Evolutionary conservation across 2,888 invertebrate species (phyloP).

Genomic region (Polia nebulosa): DNA sequence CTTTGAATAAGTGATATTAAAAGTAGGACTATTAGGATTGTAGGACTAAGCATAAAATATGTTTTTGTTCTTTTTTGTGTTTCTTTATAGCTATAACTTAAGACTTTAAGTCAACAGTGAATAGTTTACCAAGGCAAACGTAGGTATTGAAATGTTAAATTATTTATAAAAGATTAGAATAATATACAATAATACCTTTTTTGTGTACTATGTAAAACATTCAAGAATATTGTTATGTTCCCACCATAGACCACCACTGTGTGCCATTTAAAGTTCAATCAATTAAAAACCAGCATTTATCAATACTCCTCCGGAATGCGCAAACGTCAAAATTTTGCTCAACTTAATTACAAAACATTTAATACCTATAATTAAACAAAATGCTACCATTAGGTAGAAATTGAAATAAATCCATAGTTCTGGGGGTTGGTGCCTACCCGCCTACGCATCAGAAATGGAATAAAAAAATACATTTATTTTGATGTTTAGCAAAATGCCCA

Average conservation of each 20-base stretch:
- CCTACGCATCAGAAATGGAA: conserved; percentile 69
- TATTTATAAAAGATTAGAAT: too few species aligned
- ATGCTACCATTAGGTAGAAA: conserved; percentile 75
- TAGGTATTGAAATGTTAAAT: too few species aligned
- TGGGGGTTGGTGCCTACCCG: conserved; percentile 77
- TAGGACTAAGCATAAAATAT: too few species aligned
- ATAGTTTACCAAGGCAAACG: too few species aligned
- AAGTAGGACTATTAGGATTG: too few species aligned
- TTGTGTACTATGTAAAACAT: neutral
- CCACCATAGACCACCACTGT: neutral
- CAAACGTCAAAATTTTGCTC: conserved; percentile 60
- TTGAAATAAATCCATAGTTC: conserved; percentile 83
- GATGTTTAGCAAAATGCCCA: conserved; percentile 79
- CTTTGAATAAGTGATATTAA: too few species aligned
- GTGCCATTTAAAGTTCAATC: conserved; percentile 33
- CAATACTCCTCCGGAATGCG: conserved; percentile 53
- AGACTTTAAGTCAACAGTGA: too few species aligned
- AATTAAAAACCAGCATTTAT: conserved; percentile 38
- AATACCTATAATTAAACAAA: conserved; percentile 81
- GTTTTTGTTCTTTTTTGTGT: too few species aligned
- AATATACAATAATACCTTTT: too few species aligned
- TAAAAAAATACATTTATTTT: conserved; percentile 81
- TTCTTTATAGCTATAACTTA: too few species aligned
- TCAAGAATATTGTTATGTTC: neutral
- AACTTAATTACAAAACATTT: conserved; percentile 77